A percentile compares a stretch with the other conserved stretches of the same genome.
phyloP scores from a whole-genome alignment of 1,140 invertebrate genomes.

The Ostrea edulis region DNA sequence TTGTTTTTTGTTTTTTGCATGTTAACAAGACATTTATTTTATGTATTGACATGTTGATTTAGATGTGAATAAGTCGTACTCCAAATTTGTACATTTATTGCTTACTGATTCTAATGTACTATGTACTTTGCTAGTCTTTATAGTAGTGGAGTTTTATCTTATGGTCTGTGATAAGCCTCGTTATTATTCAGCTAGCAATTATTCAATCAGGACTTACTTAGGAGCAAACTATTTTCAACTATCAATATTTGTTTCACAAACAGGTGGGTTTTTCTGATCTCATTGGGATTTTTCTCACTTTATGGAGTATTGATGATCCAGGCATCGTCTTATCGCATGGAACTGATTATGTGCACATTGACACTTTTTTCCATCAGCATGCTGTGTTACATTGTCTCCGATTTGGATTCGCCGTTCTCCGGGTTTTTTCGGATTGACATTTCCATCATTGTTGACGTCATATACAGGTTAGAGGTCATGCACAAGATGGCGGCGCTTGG shows the following conservation, averaged over 20 bases:
- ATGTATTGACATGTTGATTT: too few relatives aligned
- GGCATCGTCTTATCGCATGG: conserved; percentile 55
- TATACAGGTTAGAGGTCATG: conserved; percentile 35
- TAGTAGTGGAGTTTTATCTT: too few relatives aligned
- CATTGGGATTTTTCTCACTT: conserved; percentile 61
- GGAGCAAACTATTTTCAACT: too few relatives aligned
- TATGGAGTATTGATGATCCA: conserved; percentile 61
- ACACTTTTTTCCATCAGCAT: conserved; percentile 65
- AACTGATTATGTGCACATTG: conserved; percentile 61
- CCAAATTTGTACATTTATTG: too few relatives aligned
- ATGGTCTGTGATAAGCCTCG: too few relatives aligned
- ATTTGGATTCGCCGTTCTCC: conserved; percentile 62
- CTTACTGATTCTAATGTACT: too few relatives aligned
- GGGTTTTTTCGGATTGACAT: conserved; percentile 62
- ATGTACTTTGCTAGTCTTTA: too few relatives aligned
- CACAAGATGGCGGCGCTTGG: conserved; percentile 48
- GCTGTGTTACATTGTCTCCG: conserved; percentile 62
- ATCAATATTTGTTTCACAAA: not conserved
- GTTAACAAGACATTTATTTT: too few relatives aligned
- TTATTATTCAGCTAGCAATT: too few relatives aligned
- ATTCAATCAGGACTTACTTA: too few relatives aligned
- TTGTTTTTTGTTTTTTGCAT: too few relatives aligned
- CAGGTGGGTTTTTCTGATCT: conserved; percentile 63
- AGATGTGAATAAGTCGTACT: too few relatives aligned
- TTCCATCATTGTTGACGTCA: conserved; percentile 40